Evolutionary conservation across 37 sponge, comb jelly and placozoan species (phyloP).

Genomic region (Lycopodina hypogea): DNA sequence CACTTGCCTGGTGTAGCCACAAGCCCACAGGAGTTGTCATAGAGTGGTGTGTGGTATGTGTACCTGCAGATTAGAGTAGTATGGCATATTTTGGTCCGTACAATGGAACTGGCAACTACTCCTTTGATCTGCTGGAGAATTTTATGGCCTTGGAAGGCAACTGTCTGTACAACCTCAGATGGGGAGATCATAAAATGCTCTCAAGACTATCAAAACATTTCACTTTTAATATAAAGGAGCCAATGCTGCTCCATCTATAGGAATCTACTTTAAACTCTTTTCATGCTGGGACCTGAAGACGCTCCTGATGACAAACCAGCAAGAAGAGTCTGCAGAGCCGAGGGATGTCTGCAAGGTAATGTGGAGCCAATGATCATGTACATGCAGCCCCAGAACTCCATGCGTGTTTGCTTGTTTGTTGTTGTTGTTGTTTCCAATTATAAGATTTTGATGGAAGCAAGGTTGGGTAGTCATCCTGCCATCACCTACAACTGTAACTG

Average conservation of each 20-base stretch:
- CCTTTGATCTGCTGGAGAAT: background rate
- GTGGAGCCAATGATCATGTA: too few species aligned
- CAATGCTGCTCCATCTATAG: background rate
- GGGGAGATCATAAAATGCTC: background rate
- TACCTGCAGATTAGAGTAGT: background rate
- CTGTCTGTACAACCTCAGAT: conserved; percentile 1
- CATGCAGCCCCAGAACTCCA: too few species aligned
- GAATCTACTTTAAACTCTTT: background rate
- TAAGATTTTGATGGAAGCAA: conserved; percentile 4
- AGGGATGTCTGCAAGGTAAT: background rate
- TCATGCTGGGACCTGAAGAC: background rate
- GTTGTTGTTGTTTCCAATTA: background rate
- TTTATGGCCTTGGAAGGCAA: background rate
- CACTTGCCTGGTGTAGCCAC: too few species aligned
- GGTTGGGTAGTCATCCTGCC: background rate
- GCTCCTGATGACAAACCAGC: background rate
- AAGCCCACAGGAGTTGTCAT: background rate
- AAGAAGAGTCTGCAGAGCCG: background rate
- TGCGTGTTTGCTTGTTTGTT: background rate
- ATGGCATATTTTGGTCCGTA: background rate
- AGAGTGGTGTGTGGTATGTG: background rate
- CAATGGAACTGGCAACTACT: background rate
- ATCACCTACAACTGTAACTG: background rate
- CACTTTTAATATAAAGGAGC: background rate
- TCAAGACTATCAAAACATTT: background rate